Evolutionary conservation across 1,140 invertebrate species (phyloP).

Genomic region (Drosophila trapezifrons): DNA sequence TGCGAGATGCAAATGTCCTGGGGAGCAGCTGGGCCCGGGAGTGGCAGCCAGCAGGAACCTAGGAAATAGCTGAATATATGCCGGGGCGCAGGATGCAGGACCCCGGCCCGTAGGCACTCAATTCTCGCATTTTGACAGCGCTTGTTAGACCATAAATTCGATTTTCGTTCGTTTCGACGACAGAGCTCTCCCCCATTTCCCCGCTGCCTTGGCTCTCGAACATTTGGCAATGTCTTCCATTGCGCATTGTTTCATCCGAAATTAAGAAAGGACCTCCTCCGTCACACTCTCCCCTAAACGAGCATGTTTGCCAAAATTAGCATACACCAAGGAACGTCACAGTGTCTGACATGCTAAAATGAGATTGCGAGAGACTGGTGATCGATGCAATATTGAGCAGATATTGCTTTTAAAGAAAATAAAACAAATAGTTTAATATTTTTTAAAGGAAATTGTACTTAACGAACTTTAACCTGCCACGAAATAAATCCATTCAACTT

Average conservation of each 20-base stretch:
- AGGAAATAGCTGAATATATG: conserved; percentile 2
- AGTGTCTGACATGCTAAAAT: conserved; percentile 18
- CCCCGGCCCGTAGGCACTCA: conserved; percentile 56
- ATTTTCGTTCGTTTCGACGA: conserved; percentile 67
- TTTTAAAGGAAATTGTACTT: background rate
- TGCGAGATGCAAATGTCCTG: conserved; percentile 74
- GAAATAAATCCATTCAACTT: background rate
- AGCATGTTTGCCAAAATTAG: conserved; percentile 48
- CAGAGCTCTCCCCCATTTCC: conserved; percentile 28
- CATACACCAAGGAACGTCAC: conserved; percentile 27
- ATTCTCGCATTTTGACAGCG: conserved; percentile 78
- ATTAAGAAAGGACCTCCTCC: conserved; percentile 63
- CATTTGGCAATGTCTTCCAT: conserved; percentile 43
- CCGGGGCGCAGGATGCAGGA: conserved; percentile 3
- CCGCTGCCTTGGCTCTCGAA: background rate
- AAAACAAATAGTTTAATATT: background rate
- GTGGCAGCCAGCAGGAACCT: conserved; percentile 1
- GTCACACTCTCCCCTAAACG: background rate
- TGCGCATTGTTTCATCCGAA: conserved; percentile 71
- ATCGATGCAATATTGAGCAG: conserved; percentile 10
- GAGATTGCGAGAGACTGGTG: background rate
- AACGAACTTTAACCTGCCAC: background rate
- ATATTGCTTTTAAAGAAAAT: background rate
- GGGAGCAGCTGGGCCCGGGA: conserved; percentile 31
- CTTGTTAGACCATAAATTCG: conserved; percentile 78